Evolutionary conservation across 2,797 vertebrate genomes (phyloP), one percentile per base, ranked within the genome.

Genomic region (Enteromius treurensis): DNA sequence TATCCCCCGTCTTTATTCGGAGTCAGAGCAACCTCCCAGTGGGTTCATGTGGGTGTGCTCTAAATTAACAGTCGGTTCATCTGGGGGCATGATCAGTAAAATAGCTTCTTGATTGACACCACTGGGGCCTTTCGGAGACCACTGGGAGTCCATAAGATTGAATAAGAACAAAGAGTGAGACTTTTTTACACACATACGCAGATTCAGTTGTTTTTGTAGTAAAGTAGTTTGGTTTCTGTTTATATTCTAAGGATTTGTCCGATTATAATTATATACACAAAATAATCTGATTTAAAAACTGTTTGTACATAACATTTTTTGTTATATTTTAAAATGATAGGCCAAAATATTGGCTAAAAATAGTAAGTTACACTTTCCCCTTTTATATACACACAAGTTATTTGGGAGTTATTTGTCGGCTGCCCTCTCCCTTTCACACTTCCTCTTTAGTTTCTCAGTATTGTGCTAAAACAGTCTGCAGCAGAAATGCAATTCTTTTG

Each of bases 391-490:
- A 23, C 32, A 58, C 4, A n/a, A 76, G 6, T 5, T 58, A 37
- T 40, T 40, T 58, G 32, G 3, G 5, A 76, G 32, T 75, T 55
- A 37, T 75, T 58, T 75, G 32, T 40, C 9, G 13, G 23, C 34
- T 40, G 23, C n/a, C 53, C 21, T 47, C 34, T 42, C 21, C 14
- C 7, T 3, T 88, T 88, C 86, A 84, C 91, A 89, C 87, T 88
- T 91, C 6, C 89, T 90, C 88, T 81, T 88, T 87, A 74, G 82
- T 86, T 37, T 89, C 86, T 76, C 86, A 14, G 62, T 55, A 80
- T 40, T 89, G 88, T 86, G 84, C 53, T 42, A 42, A 79, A 74
- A 64, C 67, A 17, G 13, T 73, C 2, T 32, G 3, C 85, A 69
- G n/a, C 47, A 64, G 65, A 34, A 40, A 15, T 23, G 23, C 11